Percentiles rank a stretch among this genome's conserved stretches.
phyloP scores from a whole-genome alignment of 1,140 invertebrate genomes.

The Drosophila nebulosa region DNA sequence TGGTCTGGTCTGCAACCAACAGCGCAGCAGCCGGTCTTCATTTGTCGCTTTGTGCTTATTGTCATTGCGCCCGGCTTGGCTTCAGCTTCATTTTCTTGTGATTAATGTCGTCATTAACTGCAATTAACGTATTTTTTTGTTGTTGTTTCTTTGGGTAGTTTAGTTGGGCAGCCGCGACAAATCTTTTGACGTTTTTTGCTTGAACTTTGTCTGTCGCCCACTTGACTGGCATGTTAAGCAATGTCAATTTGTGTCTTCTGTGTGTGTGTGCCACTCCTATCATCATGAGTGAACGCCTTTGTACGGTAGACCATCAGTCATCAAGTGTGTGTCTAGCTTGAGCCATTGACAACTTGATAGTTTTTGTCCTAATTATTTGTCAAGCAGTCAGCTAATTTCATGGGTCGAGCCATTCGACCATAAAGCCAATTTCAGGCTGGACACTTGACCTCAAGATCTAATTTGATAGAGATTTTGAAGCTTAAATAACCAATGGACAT shows the following conservation, averaged over 20 bases:
- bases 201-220: conserved; percentile 60
- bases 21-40: conserved; percentile 49
- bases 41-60: conserved; percentile 77
- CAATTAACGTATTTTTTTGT: conserved; percentile 77
- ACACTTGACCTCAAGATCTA: not conserved
- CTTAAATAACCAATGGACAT: too few species aligned
- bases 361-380: conserved; percentile 74
- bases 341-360: conserved; percentile 48
- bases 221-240: conserved; percentile 71
- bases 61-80: conserved; percentile 72
- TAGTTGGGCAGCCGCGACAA: conserved; percentile 62
- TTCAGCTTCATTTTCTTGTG: conserved; percentile 80
- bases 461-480: not conserved
- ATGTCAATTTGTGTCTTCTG: conserved; percentile 65
- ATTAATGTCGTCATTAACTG: conserved; percentile 80
- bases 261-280: not conserved
- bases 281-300: conserved; percentile 45
- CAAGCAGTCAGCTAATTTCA: conserved; percentile 68
- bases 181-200: conserved; percentile 66
- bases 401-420: conserved; percentile 43
- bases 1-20: conserved; percentile 10
- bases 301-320: conserved; percentile 46
- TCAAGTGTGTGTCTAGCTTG: conserved; percentile 7
- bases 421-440: not conserved
- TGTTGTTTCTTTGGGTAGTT: too few species aligned